These are phyloP conservation scores for Cheilosia variabilis DNA, from an alignment of 2,888 invertebrate genomes.

Conservation along the genomic window DNA sequence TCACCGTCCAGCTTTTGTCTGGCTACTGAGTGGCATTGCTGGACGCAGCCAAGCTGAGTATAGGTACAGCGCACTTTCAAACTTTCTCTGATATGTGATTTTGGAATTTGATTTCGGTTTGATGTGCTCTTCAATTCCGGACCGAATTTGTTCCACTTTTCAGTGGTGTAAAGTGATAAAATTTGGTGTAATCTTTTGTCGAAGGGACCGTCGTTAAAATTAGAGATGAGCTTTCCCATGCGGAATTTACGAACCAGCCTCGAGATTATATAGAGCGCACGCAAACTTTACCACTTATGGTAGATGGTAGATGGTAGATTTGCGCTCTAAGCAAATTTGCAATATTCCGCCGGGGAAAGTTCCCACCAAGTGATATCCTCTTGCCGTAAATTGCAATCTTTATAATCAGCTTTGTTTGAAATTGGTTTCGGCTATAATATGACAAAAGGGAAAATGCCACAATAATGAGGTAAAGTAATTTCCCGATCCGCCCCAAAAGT, in stretches of 20 bases:
- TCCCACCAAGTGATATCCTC: slow-evolving; percentile 30
- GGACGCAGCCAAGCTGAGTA: neutral
- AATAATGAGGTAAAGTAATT: slow-evolving; percentile 42
- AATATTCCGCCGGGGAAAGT: slow-evolving; percentile 18
- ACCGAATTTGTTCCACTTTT: neutral
- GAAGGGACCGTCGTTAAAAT: neutral
- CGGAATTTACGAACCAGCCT: neutral
- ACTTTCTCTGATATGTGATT: neutral
- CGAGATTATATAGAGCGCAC: neutral
- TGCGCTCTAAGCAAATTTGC: slow-evolving; percentile 25
- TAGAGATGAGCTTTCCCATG: neutral
- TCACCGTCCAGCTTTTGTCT: neutral
- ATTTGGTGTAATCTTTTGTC: neutral
- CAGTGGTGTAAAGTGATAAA: neutral
- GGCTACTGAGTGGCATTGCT: neutral
- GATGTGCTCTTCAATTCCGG: neutral
- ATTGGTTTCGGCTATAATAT: slow-evolving; percentile 32
- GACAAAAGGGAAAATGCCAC: slow-evolving; percentile 49
- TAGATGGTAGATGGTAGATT: neutral
- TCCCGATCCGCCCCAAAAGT: slow-evolving; percentile 11
- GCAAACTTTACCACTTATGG: slow-evolving; percentile 10
- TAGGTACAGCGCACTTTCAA: neutral
- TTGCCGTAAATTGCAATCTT: slow-evolving; percentile 38
- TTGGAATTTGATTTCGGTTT: neutral
- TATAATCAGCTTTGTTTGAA: slow-evolving; percentile 14